These are phyloP conservation scores for Mastigias papua DNA, from an alignment of 30 jellyfish, hydroid and myxozoan species.

Conservation along the genomic window DNA sequence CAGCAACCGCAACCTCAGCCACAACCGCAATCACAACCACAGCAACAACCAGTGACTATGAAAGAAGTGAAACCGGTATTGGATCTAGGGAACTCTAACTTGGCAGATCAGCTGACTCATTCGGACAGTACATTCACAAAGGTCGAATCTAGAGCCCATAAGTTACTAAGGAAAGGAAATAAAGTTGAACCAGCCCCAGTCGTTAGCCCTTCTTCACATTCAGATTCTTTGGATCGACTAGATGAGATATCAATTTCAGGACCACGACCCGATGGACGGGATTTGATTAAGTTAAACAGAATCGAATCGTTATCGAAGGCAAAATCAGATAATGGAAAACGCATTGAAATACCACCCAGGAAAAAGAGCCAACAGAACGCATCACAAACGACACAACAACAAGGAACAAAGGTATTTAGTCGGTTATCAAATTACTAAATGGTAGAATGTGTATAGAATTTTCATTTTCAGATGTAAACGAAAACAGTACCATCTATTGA, in stretches of 20 bases:
- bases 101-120: constrained; percentile 8
- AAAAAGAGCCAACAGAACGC: constrained; percentile 41
- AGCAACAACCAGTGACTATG: background rate
- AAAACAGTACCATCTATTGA: too few species aligned
- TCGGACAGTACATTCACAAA: constrained; percentile 55
- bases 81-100: constrained; percentile 34
- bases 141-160: constrained; percentile 67
- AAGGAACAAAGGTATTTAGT: background rate
- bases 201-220: constrained; percentile 1
- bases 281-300: constrained; percentile 17
- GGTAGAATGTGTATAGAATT: too few species aligned
- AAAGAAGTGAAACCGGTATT: constrained; percentile 40
- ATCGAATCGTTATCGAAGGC: constrained; percentile 11
- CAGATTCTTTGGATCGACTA: constrained; percentile 79
- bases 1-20: constrained; percentile 46
- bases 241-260: constrained; percentile 97
- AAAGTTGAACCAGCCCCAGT: constrained; percentile 77
- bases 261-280: constrained; percentile 93
- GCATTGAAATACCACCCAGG: constrained; percentile 57
- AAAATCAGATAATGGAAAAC: constrained; percentile 32
- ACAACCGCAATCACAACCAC: constrained; percentile 44
- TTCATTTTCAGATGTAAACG: too few species aligned
- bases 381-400: background rate
- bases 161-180: constrained; percentile 61
- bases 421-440: background rate